phyloP scores from a whole-genome alignment of 2,113 vertebrate genomes.

The Corydoras maculifer region DNA sequence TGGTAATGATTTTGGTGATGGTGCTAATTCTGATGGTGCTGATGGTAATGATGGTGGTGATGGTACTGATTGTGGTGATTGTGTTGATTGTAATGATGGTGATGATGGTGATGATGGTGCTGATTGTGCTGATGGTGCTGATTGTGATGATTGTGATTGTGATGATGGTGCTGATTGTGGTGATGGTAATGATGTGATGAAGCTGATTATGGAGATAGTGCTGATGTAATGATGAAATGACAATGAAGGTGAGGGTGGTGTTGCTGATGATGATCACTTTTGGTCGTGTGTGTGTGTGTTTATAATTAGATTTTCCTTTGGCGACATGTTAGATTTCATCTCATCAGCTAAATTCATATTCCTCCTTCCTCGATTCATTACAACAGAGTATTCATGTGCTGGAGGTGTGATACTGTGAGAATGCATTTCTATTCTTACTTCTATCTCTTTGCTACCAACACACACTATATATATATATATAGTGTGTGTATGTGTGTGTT shows the following conservation, averaged over 20 bases:
- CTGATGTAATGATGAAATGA: not conserved
- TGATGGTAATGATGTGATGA: not conserved
- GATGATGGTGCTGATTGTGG: not conserved
- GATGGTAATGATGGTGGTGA: not conserved
- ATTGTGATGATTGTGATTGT: not conserved
- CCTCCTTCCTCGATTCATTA: not conserved
- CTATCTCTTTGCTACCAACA: constrained; percentile 22
- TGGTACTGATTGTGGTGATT: not conserved
- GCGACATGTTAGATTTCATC: no score
- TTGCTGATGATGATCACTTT: not conserved
- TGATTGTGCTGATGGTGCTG: not conserved
- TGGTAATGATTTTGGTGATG: not conserved
- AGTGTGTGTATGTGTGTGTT: no score
- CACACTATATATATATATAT: not conserved
- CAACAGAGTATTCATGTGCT: not conserved
- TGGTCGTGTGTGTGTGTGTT: no score
- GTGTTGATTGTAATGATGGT: not conserved
- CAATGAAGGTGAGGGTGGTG: not conserved
- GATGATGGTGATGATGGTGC: not conserved
- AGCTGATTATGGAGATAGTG: not conserved
- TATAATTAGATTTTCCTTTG: no score
- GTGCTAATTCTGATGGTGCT: not conserved
- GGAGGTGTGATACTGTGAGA: not conserved
- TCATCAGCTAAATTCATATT: not conserved
- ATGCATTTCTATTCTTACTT: constrained; percentile 11